These are phyloP conservation scores for Coptotermes formosanus DNA, from an alignment of 1,140 invertebrate species.

Conservation along the genomic window DNA sequence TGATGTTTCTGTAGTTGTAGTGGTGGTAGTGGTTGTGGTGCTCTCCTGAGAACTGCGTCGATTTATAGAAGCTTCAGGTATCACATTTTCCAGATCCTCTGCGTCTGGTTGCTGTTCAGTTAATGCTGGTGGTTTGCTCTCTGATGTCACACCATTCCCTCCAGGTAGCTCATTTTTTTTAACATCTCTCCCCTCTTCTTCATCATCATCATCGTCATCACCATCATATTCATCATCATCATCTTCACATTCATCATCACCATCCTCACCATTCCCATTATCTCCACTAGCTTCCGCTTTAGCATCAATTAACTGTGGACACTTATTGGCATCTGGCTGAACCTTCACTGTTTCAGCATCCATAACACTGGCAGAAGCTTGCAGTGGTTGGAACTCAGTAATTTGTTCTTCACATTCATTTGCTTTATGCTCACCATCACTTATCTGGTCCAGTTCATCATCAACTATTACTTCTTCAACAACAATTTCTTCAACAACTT, in stretches of 20 bases:
- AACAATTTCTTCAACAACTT: slow-evolving; percentile 16
- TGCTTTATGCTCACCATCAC: neutral
- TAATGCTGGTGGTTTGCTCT: neutral
- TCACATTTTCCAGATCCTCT: neutral
- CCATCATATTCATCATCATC: neutral
- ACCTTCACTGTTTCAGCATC: neutral
- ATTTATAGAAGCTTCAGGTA: slow-evolving; percentile 40
- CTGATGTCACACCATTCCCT: too few relatives aligned
- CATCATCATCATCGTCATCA: slow-evolving; percentile 21
- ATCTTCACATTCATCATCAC: neutral
- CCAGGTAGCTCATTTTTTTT: slow-evolving; percentile 36
- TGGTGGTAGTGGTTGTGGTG: slow-evolving; percentile 46
- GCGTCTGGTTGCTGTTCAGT: slow-evolving; percentile 31
- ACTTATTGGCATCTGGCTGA: neutral
- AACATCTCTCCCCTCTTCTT: slow-evolving; percentile 40
- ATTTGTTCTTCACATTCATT: neutral
- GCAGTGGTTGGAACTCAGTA: neutral
- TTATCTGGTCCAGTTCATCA: neutral
- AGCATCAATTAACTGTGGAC: neutral
- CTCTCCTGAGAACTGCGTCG: slow-evolving; percentile 50
- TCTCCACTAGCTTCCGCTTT: neutral
- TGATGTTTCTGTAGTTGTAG: slow-evolving; percentile 40
- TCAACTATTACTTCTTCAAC: neutral
- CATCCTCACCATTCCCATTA: neutral
- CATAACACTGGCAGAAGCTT: neutral